Evolutionary conservation across 2,888 invertebrate genomes (phyloP).

Genomic region (Phania funesta): DNA sequence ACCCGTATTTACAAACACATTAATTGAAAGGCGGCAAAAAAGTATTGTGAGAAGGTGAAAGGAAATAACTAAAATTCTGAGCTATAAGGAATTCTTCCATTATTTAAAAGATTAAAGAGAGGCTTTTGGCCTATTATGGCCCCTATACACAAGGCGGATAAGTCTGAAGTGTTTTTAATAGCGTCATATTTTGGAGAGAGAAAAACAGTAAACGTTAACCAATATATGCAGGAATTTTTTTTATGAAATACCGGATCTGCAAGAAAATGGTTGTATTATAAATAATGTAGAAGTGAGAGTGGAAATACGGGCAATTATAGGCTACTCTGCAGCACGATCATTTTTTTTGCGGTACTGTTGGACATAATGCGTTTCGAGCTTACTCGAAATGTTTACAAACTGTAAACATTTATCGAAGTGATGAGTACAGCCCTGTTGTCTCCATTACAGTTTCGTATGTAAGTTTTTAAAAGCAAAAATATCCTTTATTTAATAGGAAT

Average conservation of each 20-base stretch:
- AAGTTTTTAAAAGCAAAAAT: too few relatives aligned
- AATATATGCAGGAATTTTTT: conserved; percentile 24
- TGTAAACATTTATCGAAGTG: too few relatives aligned
- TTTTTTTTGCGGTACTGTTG: conserved; percentile 40
- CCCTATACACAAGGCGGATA: conserved; percentile 2
- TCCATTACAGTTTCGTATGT: too few relatives aligned
- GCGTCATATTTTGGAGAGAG: conserved; percentile 22
- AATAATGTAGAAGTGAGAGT: conserved; percentile 5
- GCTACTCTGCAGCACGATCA: conserved; percentile 34
- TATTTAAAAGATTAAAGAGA: conserved; percentile 25
- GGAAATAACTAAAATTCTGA: background rate
- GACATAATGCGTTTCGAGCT: conserved; percentile 28
- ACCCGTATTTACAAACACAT: conserved; percentile 2
- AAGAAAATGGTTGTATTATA: conserved; percentile 17
- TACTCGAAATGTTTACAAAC: conserved; percentile 37
- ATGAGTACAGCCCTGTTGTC: too few relatives aligned
- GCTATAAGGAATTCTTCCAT: conserved; percentile 9
- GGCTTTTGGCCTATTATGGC: conserved; percentile 33
- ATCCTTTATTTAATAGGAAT: too few relatives aligned
- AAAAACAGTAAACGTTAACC: conserved; percentile 17
- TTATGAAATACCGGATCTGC: conserved; percentile 37
- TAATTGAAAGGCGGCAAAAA: background rate
- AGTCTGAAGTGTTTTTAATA: conserved; percentile 24
- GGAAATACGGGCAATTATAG: conserved; percentile 26
- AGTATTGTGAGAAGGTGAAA: conserved; percentile 7